phyloP scores from a whole-genome alignment of 2,113 vertebrate species.

The Etheostoma spectabile region DNA sequence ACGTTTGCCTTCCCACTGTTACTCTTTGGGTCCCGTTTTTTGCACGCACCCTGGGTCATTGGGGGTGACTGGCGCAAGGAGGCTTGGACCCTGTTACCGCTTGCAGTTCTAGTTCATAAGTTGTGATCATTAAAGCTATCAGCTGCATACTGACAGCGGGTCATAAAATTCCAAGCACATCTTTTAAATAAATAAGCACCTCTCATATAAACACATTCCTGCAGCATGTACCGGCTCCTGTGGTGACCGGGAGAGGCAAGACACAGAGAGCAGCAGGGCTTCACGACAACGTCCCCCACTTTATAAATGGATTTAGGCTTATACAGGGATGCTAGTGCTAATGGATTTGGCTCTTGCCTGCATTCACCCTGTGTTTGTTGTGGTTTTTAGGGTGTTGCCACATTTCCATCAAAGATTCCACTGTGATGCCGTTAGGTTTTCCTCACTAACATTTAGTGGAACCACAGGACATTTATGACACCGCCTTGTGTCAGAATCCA shows the following conservation, averaged over 20 bases:
- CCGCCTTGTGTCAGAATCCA: neutral
- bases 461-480: constrained; percentile 11
- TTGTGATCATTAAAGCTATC: constrained; percentile 1
- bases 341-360: neutral
- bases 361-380: neutral
- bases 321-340: neutral
- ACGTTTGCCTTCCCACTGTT: no score
- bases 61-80: no score
- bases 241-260: neutral
- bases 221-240: neutral
- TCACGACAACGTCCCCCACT: neutral
- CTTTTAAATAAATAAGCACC: neutral
- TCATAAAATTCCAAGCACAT: neutral
- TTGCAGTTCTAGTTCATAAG: no score
- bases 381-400: constrained; percentile 20
- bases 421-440: neutral
- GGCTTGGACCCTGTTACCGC: no score
- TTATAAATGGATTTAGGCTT: neutral
- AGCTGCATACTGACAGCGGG: neutral
- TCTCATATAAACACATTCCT: constrained; percentile 4
- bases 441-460: constrained; percentile 2
- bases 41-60: no score
- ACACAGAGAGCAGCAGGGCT: neutral
- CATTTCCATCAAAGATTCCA: constrained; percentile 8
- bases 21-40: no score